These are phyloP conservation scores for Rotaria magnacalcarata DNA, from an alignment of 2,888 invertebrate species.

Conservation along the genomic window DNA sequence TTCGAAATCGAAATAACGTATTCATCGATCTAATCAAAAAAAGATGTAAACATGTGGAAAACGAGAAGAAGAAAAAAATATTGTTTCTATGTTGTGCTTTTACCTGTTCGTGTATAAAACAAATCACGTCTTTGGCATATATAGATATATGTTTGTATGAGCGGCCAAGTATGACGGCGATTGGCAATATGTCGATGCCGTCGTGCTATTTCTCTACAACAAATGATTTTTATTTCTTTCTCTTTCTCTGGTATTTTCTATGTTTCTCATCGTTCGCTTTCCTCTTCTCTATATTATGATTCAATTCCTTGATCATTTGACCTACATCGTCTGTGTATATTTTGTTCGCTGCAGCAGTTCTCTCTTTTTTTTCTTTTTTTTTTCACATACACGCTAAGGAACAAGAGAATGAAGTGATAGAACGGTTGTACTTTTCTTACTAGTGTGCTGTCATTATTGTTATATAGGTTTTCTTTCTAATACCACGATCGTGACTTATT, in stretches of 20 bases:
- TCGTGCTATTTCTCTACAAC: neutral
- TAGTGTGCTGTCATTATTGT: neutral
- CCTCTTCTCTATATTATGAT: slow-evolving; percentile 2
- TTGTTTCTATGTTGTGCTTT: neutral
- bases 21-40: neutral
- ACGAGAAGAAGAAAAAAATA: neutral
- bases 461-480: slow-evolving; percentile 16
- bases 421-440: neutral
- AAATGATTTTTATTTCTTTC: neutral
- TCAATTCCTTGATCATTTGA: slow-evolving; percentile 38
- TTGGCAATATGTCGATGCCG: neutral
- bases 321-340: neutral
- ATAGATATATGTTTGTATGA: neutral
- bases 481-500: slow-evolving; percentile 21
- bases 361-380: neutral
- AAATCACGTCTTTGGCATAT: neutral
- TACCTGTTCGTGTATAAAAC: neutral
- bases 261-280: neutral
- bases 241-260: neutral
- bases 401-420: neutral
- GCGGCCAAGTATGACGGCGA: neutral
- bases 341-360: neutral
- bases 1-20: neutral
- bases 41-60: neutral
- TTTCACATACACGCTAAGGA: neutral